Evolutionary conservation across 2,888 invertebrate genomes (phyloP), one percentile per base, ranked within the genome.

Genomic region (Cosmorhoe ocellata): DNA sequence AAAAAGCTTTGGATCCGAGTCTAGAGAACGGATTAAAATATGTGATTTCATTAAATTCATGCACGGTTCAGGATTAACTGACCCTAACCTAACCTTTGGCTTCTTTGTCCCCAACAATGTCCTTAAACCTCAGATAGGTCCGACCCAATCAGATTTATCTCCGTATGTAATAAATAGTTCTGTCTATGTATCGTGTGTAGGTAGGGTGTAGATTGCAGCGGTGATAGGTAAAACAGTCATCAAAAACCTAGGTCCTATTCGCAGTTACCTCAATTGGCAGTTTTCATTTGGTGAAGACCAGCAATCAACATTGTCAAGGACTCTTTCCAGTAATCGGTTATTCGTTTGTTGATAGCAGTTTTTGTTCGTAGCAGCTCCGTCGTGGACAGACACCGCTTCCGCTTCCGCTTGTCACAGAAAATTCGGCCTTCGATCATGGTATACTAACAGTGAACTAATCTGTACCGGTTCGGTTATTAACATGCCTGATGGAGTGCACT

Each of bases 401-500:
- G 38, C 31, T 38, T 12, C 14, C n/a, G 14, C 26, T 14, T 4
- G 14, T 32, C 10, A 32, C 31, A 38, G 27, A 31, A 14, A 13
- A 7, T 18, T 7, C 38, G 14, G 28, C 18, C 22, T 33, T 14
- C 13, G 7, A 13, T 13, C 8, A 33, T 33, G 5, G 26, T 31
- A 8, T 39, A 32, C 27, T 32, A 46, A 45, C 32, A 32, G 11
- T 12, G n/a, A 33, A 18, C 12, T 33, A 43, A 43, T 48, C 48
- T 53, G 52, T 53, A 36, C 8, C 27, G 34, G 43, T 13, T 36
- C 18, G 31, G 63, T 63, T 65, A 66, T 69, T 64, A 64, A 61
- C 60, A 59, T 51, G 43, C 49, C 49, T 48, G 34, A 18, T 34
- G 24, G 56, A 72, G 74, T 66, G 67, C 67, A 63, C 74, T 76